Evolutionary conservation across 2,888 invertebrate species (phyloP), one percentile per base, ranked within the genome.

Genomic region (Linyphia triangularis): DNA sequence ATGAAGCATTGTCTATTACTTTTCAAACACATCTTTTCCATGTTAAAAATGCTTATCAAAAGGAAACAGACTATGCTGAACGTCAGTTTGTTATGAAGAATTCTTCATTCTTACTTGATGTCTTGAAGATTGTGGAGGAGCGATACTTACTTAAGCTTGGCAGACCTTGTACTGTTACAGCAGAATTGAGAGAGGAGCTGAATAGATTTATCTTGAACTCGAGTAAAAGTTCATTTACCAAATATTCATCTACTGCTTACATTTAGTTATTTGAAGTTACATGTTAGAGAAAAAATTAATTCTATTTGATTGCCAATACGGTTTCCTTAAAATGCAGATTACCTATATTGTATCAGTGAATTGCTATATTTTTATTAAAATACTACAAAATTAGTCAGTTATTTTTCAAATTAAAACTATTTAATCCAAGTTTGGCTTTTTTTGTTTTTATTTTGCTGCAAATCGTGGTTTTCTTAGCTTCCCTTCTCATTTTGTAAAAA

Each of bases 1-100:
- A 96, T 91, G 95, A 95, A 88, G 95, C 95, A 75, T 94, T 97
- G 69, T 94, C 95, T 91, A 95, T 95, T 78, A 95, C 97, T 79
- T 95, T 97, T 92, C 95, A 95, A 90, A 95, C 95, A 30, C 96
- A 97, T 92, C 93, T 97, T 78, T 94, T 94, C 91, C 95, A 95
- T 92, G 92, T 95, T 51, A 94, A 94, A 79, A 92, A 93, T 26
- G 94, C 95, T 0, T 72, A 69, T 51, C 70, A 77, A 24, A 83
- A 70, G 37, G 63, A 77, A 16, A 22, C 26, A 13, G 85, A 89
- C 40, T 61, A 43, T 63, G 28, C 83, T 16, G 89, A 93, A 92
- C 91, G 92, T 77, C 92, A 93, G 90, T 93, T 95, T 91, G 93
- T 95, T 91, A 93, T 94, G 92, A 95, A 95, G 93, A 96, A 96